Evolutionary conservation across 2,113 vertebrate genomes (phyloP).

Genomic region (Ammospiza caudacuta): DNA sequence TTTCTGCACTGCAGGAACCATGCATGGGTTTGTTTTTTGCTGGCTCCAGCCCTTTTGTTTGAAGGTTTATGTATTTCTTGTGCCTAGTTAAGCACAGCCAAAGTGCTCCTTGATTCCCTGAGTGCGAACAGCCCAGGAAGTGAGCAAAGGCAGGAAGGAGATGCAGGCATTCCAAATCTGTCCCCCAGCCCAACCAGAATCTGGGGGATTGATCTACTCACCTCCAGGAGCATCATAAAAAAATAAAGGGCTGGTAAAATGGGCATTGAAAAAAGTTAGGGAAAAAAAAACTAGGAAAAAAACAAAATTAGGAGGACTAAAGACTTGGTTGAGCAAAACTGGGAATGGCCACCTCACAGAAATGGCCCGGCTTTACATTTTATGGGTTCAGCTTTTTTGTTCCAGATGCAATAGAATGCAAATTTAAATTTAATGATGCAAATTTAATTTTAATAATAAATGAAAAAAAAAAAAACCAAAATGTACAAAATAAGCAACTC

Average conservation of each 20-base stretch:
- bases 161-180: background rate
- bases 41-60: slow-evolving; percentile 6
- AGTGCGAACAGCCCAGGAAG: background rate
- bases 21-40: background rate
- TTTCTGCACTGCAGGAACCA: background rate
- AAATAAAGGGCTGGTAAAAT: background rate
- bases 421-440: background rate
- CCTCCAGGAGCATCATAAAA: background rate
- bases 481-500: rapidly evolving
- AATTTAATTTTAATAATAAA: background rate
- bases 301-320: background rate
- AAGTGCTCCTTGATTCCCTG: background rate
- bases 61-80: background rate
- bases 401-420: background rate
- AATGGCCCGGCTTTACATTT: background rate
- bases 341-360: background rate
- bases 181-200: background rate
- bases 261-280: background rate
- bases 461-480: rapidly evolving
- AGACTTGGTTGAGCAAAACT: background rate
- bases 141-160: background rate
- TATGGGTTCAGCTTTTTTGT: background rate
- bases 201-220: background rate
- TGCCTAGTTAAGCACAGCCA: background rate
- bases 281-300: background rate